A percentile compares a stretch with the other conserved stretches of the same genome.
Evolutionary conservation across 2,797 vertebrate genomes (phyloP).

Genomic region (Enteromius thamalakanensis): DNA sequence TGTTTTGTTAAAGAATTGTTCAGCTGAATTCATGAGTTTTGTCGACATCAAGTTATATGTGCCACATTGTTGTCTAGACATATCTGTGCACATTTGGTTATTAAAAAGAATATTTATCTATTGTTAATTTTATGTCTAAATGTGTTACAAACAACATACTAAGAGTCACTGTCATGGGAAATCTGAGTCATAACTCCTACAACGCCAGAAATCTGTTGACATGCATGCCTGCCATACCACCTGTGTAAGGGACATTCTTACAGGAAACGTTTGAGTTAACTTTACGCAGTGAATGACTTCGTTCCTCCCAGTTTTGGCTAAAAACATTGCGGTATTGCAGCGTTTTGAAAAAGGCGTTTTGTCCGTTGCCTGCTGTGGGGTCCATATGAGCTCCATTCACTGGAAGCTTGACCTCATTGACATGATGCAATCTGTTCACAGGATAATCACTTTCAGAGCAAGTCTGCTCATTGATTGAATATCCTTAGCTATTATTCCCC

Average conservation of each 20-base stretch:
- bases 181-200: slow-evolving; percentile 48
- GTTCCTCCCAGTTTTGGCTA: background rate
- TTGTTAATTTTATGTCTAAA: background rate
- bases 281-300: background rate
- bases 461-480: slow-evolving; percentile 46
- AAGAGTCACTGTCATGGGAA: slow-evolving; percentile 15
- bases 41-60: background rate
- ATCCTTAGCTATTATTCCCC: slow-evolving; percentile 20
- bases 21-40: background rate
- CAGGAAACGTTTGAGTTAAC: slow-evolving; percentile 19
- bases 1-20: background rate
- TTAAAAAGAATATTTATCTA: background rate
- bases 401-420: slow-evolving; percentile 48
- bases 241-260: slow-evolving; percentile 1
- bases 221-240: slow-evolving; percentile 13
- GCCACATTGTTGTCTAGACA: background rate
- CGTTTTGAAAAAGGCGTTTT: background rate
- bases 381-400: slow-evolving; percentile 32
- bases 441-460: slow-evolving; percentile 33
- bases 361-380: background rate
- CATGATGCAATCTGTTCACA: slow-evolving; percentile 52
- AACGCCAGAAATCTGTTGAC: slow-evolving; percentile 17
- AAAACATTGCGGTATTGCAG: background rate
- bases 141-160: background rate
- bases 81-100: background rate